Evolutionary conservation across 1,140 invertebrate genomes (phyloP), one percentile per base, ranked within the genome.

Genomic region (Parapsyche elsis): DNA sequence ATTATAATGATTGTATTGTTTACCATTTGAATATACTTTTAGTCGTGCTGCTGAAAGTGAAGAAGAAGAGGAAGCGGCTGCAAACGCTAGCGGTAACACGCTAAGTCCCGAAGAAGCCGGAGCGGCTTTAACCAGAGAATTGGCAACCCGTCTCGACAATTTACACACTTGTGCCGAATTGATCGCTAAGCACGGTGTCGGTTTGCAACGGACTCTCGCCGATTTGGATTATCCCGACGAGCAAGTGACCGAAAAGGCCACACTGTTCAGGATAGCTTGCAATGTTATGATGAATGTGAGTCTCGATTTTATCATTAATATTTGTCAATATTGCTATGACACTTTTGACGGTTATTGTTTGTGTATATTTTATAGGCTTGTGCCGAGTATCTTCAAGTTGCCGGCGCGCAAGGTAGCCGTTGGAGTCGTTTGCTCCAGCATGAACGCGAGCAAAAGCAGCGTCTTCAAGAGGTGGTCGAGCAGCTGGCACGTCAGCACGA

Each of bases 401-500:
- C 96, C 7, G 93, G 96, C 83, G 93, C 92, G 9, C 96, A 97
- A 80, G 95, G 95, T 71, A 92, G 94, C 57, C 95, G 97, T 83
- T 97, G 97, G 95, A 94, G 95, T 82, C 94, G 95, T 83, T 92
- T 97, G 86, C 87, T 99, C 71, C 94, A 98, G 81, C 95, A 98
- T 86, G 98, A 99, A 86, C 93, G 98, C 0, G 97, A 99, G 81
- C 96, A 99, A 88, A 93, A 97, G 84, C 90, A 94, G 84, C 91
- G 95, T n/a, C 89, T 99, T 59, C 97, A 99, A 87, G 97, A 99
- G 85, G 96, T 99, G 89, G 95, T 99, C 1, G 98, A 99, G 87
- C 96, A 98, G 84, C 90, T 99, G 64, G 98, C 98, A 0, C 92
- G 96, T 82, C 98, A 99, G 87, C 98, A 99, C 86, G 97, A 96